A percentile compares a stretch with the other conserved stretches of the same genome.
Evolutionary conservation across 2,888 invertebrate species (phyloP).

Genomic region (Halictus quadricinctus): DNA sequence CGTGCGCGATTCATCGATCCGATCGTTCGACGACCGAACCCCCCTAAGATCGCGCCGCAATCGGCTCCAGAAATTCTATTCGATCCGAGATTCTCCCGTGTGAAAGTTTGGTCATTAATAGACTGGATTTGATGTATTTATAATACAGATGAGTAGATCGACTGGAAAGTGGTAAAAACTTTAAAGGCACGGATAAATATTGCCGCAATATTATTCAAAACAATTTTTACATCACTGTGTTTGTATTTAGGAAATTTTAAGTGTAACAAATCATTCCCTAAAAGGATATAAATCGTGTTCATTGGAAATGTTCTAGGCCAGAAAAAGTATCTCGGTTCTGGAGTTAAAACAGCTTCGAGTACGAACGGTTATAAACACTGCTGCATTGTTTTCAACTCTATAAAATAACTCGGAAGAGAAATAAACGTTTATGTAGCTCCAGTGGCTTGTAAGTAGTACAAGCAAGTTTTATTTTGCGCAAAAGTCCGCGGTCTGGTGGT

Average conservation of each 20-base stretch:
- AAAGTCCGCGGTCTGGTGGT: no score
- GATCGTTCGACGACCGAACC: slow-evolving; percentile 1
- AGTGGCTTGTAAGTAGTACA: background rate
- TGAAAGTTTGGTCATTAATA: no score
- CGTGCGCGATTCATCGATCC: background rate
- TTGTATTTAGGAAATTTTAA: background rate
- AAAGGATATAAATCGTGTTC: no score
- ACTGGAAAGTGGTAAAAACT: no score
- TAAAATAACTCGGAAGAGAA: no score
- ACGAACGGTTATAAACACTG: background rate
- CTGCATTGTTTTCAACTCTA: background rate
- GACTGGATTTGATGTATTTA: no score
- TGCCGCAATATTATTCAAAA: no score
- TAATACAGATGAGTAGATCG: no score
- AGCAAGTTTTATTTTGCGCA: background rate
- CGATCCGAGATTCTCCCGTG: background rate
- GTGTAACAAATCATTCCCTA: no score
- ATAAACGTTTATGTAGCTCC: background rate
- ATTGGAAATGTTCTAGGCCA: no score
- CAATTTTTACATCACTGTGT: background rate
- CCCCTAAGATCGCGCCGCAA: slow-evolving; percentile 3
- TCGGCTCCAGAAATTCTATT: background rate
- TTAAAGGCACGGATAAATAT: no score
- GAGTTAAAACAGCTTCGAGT: background rate
- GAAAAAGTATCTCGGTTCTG: background rate